Conservation (phyloP, 2,888 invertebrate genomes). For the Cryptocephalus moraei region DNA sequence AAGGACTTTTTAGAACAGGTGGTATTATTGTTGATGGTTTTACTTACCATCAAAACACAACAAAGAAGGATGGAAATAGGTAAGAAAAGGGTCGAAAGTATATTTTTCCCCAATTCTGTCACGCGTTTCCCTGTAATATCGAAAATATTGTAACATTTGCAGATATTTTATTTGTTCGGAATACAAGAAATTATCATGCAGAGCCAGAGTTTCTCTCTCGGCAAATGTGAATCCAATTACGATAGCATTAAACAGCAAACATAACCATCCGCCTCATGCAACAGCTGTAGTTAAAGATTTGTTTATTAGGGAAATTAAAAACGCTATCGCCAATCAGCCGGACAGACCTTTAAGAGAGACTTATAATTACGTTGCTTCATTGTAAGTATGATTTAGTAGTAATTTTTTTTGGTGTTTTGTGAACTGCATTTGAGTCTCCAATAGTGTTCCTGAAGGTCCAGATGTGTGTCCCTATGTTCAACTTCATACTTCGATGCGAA, state of each 20-base stretch:
- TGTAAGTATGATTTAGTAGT: slow-evolving; percentile 17
- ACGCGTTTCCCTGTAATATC: too few species aligned
- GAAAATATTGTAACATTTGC: slow-evolving; percentile 1
- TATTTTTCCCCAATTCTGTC: too few species aligned
- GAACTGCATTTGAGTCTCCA: neutral
- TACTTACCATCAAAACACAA: slow-evolving; percentile 24
- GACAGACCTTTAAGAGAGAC: slow-evolving; percentile 14
- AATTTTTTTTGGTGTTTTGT: too few species aligned
- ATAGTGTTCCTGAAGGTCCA: slow-evolving; percentile 20
- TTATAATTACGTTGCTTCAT: slow-evolving; percentile 13
- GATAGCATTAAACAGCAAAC: slow-evolving; percentile 17
- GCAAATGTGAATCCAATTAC: slow-evolving; percentile 13
- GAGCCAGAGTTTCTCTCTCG: slow-evolving; percentile 21
- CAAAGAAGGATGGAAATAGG: slow-evolving; percentile 20
- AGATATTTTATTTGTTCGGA: slow-evolving; percentile 25
- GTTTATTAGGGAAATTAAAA: slow-evolving; percentile 23
- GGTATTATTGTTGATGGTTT: slow-evolving; percentile 22
- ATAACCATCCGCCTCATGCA: slow-evolving; percentile 21
- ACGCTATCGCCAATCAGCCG: slow-evolving; percentile 13
- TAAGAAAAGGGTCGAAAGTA: slow-evolving; percentile 12
- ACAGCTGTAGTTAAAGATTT: slow-evolving; percentile 19
- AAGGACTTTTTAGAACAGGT: slow-evolving; percentile 1
- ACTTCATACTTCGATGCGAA: slow-evolving; percentile 21
- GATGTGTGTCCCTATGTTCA: slow-evolving; percentile 18
- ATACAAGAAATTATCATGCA: slow-evolving; percentile 22